Evolutionary conservation across 2,113 vertebrate species (phyloP).

Genomic region (Corythaixoides concolor): DNA sequence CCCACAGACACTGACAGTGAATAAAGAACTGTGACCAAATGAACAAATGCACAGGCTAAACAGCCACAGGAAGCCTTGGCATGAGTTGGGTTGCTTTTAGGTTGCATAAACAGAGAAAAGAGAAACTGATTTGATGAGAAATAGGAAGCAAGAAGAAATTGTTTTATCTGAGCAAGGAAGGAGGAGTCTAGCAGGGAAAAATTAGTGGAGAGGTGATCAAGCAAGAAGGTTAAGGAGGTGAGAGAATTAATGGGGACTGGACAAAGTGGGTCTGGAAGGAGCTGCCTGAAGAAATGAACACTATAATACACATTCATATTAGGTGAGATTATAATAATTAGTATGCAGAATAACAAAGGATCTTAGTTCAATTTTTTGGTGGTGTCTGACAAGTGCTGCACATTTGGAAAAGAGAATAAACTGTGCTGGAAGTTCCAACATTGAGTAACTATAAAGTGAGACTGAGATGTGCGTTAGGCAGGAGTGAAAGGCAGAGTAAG

Average conservation of each 20-base stretch:
- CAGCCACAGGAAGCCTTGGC: background rate
- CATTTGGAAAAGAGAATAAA: background rate
- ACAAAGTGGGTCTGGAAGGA: background rate
- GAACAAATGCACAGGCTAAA: background rate
- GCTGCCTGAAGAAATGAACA: background rate
- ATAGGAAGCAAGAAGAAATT: background rate
- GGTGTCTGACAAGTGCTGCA: background rate
- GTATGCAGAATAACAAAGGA: background rate
- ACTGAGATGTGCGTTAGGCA: background rate
- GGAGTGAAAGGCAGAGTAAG: background rate
- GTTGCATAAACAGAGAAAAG: background rate
- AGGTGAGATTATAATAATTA: background rate
- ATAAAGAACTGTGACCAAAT: background rate
- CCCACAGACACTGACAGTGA: background rate
- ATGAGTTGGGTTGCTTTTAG: background rate
- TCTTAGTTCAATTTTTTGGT: background rate
- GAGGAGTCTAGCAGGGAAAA: background rate
- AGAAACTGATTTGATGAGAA: background rate
- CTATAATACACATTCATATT: background rate
- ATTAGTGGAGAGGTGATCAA: background rate
- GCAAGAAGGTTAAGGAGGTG: background rate
- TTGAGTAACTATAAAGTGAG: no score
- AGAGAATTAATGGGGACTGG: background rate
- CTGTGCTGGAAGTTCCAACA: background rate
- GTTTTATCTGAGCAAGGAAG: background rate